A percentile compares a stretch with the other conserved stretches of the same genome.
Conservation (phyloP, 1,140 invertebrate species). For the Drosophila athabasca region DNA sequence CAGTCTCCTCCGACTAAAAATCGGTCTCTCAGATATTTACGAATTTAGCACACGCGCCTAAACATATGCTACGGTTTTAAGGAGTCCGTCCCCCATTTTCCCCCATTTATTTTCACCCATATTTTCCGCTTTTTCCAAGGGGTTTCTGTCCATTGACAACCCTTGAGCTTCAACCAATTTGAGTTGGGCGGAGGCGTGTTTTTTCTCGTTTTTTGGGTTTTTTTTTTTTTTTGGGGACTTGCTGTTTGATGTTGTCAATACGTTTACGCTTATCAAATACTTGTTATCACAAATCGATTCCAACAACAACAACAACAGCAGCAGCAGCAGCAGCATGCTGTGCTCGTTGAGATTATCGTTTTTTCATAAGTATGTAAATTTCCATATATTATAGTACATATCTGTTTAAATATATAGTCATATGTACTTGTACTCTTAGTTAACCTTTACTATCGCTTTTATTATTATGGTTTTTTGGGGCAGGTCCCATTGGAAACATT, state of each 20-base stretch:
- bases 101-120: constrained; percentile 9
- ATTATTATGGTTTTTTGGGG: constrained; percentile 27
- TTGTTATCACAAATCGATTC: constrained; percentile 80
- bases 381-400: constrained; percentile 5
- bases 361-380: constrained; percentile 33
- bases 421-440: constrained; percentile 7
- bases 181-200: constrained; percentile 21
- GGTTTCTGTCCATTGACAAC: constrained; percentile 23
- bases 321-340: constrained; percentile 37
- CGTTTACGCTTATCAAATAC: constrained; percentile 81
- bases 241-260: constrained; percentile 72
- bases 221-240: constrained; percentile 36
- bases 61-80: constrained; percentile 55
- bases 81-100: neutral
- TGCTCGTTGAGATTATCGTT: constrained; percentile 53
- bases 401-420: neutral
- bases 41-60: constrained; percentile 66
- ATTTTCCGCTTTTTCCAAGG: constrained; percentile 10
- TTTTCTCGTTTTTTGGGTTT: constrained; percentile 14
- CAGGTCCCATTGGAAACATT: constrained; percentile 31
- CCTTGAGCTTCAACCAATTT: constrained; percentile 56
- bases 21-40: constrained; percentile 46
- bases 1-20: constrained; percentile 33
- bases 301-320: constrained; percentile 50
- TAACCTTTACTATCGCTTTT: constrained; percentile 32